phyloP scores from a whole-genome alignment of 2,797 vertebrate genomes.

The Glossophaga mutica region DNA sequence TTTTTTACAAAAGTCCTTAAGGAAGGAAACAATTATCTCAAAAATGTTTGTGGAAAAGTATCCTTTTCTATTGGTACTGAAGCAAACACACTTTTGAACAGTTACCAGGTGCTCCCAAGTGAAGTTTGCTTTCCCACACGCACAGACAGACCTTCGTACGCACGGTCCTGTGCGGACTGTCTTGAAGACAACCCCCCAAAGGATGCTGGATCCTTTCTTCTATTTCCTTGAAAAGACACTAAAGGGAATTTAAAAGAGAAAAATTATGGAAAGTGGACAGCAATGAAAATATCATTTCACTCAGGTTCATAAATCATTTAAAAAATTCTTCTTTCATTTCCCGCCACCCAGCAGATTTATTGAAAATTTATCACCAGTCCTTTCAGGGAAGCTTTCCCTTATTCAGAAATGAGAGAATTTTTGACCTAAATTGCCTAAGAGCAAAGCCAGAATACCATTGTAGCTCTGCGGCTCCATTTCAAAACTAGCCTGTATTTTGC shows the following conservation, averaged over 20 bases:
- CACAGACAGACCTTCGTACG: not conserved
- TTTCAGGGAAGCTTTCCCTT: slow-evolving; percentile 58
- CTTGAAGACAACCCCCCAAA: not conserved
- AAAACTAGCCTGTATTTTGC: slow-evolving; percentile 71
- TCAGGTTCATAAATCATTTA: slow-evolving; percentile 71
- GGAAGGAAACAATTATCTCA: not conserved
- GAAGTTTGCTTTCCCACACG: not conserved
- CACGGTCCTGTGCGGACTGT: not conserved
- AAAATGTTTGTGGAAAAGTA: not conserved
- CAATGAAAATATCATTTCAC: slow-evolving; percentile 73
- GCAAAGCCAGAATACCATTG: slow-evolving; percentile 60
- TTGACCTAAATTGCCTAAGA: slow-evolving; percentile 70
- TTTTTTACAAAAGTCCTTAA: slow-evolving; percentile 14
- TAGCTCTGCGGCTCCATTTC: slow-evolving; percentile 71
- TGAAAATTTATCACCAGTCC: slow-evolving; percentile 67
- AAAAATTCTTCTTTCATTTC: slow-evolving; percentile 68
- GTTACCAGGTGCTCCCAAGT: not conserved
- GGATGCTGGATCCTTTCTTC: slow-evolving; percentile 41
- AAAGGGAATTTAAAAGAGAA: slow-evolving; percentile 68
- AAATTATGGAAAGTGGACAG: slow-evolving; percentile 68
- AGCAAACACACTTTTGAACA: not conserved
- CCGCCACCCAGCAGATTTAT: slow-evolving; percentile 66
- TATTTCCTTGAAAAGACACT: slow-evolving; percentile 60
- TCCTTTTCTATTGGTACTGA: not conserved
- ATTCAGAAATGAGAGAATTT: slow-evolving; percentile 58